Evolutionary conservation across 1,140 invertebrate genomes (phyloP).

Genomic region (Araneus ventricosus): DNA sequence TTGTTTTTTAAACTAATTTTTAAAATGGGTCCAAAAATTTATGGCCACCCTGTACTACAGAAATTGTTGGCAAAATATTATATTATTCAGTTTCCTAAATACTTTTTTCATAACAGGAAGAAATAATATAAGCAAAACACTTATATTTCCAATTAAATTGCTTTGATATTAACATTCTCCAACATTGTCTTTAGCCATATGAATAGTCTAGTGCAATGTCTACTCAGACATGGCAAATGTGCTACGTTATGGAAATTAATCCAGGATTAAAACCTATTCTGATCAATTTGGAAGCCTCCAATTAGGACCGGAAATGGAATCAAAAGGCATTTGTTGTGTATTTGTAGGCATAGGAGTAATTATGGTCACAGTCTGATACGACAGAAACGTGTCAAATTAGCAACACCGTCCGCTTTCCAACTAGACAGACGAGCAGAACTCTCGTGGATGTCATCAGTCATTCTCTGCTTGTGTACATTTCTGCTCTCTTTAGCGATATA

Average conservation of each 20-base stretch:
- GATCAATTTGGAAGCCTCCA: background rate
- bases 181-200: too few relatives aligned
- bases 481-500: slow-evolving; percentile 20
- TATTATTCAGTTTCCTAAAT: too few relatives aligned
- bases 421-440: background rate
- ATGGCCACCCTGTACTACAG: too few relatives aligned
- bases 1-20: too few relatives aligned
- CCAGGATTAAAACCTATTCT: background rate
- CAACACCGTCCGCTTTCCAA: slow-evolving; percentile 20
- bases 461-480: slow-evolving; percentile 1
- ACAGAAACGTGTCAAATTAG: slow-evolving; percentile 46
- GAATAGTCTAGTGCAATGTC: too few relatives aligned
- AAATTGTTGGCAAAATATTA: too few relatives aligned
- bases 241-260: background rate
- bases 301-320: slow-evolving; percentile 6
- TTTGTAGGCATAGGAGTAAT: slow-evolving; percentile 12
- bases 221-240: background rate
- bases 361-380: background rate
- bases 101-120: too few relatives aligned
- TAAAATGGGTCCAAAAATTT: too few relatives aligned
- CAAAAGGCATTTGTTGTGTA: slow-evolving; percentile 24
- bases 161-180: too few relatives aligned
- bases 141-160: too few relatives aligned
- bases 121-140: too few relatives aligned
- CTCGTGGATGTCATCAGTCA: slow-evolving; percentile 30